Base-by-base conservation (phyloP, 1,140 invertebrate genomes). In the Pseudomyrmex pallidus region DNA sequence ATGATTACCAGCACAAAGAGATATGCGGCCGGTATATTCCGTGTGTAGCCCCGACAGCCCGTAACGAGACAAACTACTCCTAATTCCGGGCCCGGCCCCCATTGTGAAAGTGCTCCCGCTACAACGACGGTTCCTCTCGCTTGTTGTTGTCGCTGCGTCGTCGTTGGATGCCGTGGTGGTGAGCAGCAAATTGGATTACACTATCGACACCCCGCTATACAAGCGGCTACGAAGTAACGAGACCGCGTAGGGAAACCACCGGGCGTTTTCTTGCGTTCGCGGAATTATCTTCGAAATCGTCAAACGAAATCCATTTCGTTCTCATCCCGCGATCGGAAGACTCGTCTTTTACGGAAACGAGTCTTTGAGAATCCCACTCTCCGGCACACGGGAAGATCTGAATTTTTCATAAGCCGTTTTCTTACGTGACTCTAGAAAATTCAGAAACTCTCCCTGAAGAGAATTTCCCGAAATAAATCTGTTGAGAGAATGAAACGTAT, bases 181-280 rank as follows among this genome's bases (percentile, higher is more conserved):
- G 78, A 83, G 78, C 84, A 83, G 86, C 87, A 90, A 90, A 90
- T 90, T 89, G 86, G 89, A 90, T 90, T 90, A 90, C 82, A 78
- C 73, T 83, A 90, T 89, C 88, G 88, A 89, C 86, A 88, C 89
- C 82, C 56, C 10, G 12, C 64, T 70, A 74, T 70, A 74, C 57
- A 44, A 83, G 66, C 77, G 52, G 52, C 17, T 62, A 44, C 68
- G 22, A 63, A 63, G 62, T 87, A 87, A 87, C 82, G 85, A 87
- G 80, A 56, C 73, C 80, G 66, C 73, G 25, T 72, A 80, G 66
- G 46, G 44, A 44, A 61, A 72, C 66, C 44, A 56, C 66, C 44
- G 50, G 50, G 52, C 52, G 70, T 56, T 35, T 35, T 87, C 85
- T 87, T 86, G 83, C 72, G 70, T 87, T 74, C 59, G 78, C 74